Conservation (phyloP, 2,888 invertebrate species). For the Portevinia maculata region DNA sequence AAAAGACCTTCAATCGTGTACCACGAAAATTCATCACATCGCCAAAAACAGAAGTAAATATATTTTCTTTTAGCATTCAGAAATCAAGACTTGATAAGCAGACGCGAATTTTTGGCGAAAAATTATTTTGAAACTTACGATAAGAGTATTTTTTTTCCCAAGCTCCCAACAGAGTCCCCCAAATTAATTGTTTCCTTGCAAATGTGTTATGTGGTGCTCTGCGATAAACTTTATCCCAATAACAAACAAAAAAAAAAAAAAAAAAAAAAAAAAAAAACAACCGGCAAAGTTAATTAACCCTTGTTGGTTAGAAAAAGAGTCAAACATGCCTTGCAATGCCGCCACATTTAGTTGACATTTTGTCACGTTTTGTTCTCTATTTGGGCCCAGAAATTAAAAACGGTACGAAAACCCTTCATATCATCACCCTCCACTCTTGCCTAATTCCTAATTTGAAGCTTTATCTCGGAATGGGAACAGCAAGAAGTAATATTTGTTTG, state of each 20-base stretch:
- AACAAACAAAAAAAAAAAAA: conserved; percentile 1
- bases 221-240: conserved; percentile 24
- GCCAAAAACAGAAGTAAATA: conserved; percentile 7
- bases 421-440: conserved; percentile 36
- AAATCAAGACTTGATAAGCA: conserved; percentile 33
- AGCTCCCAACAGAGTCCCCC: conserved; percentile 20
- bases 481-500: conserved; percentile 28
- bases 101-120: conserved; percentile 28
- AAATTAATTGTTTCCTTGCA: conserved; percentile 44
- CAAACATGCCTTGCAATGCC: neutral
- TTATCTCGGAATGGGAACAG: conserved; percentile 37
- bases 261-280: neutral
- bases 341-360: conserved; percentile 44
- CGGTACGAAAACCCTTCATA: conserved; percentile 17
- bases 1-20: conserved; percentile 36
- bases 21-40: conserved; percentile 40
- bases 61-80: neutral
- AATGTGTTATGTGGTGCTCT: neutral
- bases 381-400: conserved; percentile 24
- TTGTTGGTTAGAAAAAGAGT: conserved; percentile 19
- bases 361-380: conserved; percentile 44
- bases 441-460: conserved; percentile 48
- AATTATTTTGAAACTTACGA: conserved; percentile 15
- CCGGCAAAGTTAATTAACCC: conserved; percentile 39
- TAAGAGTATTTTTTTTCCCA: conserved; percentile 5